Evolutionary conservation across 2,888 invertebrate species (phyloP).

Genomic region (Ceramica pisi): DNA sequence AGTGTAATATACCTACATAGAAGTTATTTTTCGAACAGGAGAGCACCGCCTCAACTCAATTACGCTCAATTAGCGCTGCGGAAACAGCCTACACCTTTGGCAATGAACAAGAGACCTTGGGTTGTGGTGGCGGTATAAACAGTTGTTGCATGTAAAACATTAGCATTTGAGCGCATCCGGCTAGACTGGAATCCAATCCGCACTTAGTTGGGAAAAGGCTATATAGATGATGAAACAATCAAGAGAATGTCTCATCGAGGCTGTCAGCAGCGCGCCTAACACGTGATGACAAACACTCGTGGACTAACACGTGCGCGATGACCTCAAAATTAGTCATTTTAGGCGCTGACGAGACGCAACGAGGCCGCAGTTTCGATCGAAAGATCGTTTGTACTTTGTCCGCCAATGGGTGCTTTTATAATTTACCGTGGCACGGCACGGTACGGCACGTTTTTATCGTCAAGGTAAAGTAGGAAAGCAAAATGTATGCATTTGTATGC

Average conservation of each 20-base stretch:
- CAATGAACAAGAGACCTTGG: too few species aligned
- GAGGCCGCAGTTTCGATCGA: conserved; percentile 1
- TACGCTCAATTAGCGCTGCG: neutral
- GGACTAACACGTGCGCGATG: conserved; percentile 3
- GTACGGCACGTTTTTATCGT: too few species aligned
- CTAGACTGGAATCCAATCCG: neutral
- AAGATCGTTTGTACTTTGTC: conserved; percentile 4
- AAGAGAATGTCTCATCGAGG: conserved; percentile 1
- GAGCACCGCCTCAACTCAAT: neutral
- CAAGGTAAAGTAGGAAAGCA: too few species aligned
- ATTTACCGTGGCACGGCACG: too few species aligned
- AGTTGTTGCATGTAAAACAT: neutral
- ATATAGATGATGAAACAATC: conserved; percentile 1
- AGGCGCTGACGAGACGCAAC: conserved; percentile 16
- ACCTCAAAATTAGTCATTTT: conserved; percentile 12
- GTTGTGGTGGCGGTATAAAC: too few species aligned
- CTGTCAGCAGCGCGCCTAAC: neutral
- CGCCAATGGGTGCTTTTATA: too few species aligned
- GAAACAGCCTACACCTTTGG: too few species aligned
- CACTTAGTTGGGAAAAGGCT: neutral
- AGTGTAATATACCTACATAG: neutral
- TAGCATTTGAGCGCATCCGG: neutral
- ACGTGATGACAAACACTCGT: conserved; percentile 25
- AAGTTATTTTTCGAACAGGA: neutral
- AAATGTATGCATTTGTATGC: too few species aligned